These are phyloP conservation scores for Litocranius walleri DNA, from an alignment of 2,113 vertebrate species.

Conservation along the genomic window DNA sequence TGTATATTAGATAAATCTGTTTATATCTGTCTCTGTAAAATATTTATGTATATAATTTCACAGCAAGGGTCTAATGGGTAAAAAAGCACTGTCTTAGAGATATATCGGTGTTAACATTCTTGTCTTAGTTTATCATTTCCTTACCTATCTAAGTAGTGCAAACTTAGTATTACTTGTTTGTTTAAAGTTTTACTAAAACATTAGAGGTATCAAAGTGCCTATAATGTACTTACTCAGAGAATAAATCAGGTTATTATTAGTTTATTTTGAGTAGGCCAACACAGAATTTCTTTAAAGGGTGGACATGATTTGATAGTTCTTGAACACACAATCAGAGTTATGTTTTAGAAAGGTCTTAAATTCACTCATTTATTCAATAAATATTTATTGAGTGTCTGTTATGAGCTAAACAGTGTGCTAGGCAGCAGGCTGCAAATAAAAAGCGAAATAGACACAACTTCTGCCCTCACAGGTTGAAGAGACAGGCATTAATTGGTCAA, in stretches of 20 bases:
- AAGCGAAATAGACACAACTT: not conserved
- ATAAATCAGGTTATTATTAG: not conserved
- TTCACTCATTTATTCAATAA: not conserved
- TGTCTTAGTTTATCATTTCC: not conserved
- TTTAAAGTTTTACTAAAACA: not conserved
- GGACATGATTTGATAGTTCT: not conserved
- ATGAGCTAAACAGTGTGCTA: not conserved
- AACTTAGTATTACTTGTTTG: not conserved
- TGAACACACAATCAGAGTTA: not conserved
- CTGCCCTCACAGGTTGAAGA: not conserved
- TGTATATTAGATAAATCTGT: not conserved
- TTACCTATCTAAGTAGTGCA: not conserved
- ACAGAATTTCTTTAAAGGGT: not conserved
- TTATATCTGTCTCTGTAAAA: not conserved
- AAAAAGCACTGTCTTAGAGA: not conserved
- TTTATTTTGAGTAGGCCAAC: conserved; percentile 15
- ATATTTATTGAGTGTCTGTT: not conserved
- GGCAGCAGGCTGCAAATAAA: not conserved
- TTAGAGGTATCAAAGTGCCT: not conserved
- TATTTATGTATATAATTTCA: not conserved
- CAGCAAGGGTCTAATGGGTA: not conserved
- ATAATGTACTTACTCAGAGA: not conserved
- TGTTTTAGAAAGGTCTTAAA: conserved; percentile 13
- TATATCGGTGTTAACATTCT: not conserved
- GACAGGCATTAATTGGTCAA: not conserved